phyloP scores from a whole-genome alignment of 2,888 invertebrate species.

The Homarus gammarus region DNA sequence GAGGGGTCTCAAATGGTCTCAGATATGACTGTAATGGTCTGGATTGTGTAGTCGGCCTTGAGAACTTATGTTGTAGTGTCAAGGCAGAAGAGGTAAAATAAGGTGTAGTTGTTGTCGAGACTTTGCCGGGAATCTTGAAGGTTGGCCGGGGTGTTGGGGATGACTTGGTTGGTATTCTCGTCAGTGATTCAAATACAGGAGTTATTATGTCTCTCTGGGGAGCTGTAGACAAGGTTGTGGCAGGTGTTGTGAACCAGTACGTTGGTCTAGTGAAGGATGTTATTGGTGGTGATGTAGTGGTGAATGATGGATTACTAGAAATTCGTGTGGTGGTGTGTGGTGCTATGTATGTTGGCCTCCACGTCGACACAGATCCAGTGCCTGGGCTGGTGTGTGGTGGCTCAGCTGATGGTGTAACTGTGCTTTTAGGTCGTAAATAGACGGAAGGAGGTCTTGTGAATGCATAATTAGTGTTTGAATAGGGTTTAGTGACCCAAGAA shows the following conservation, averaged over 20 bases:
- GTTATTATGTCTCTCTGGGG: too few species aligned
- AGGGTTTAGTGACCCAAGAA: not conserved
- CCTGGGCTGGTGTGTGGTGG: not conserved
- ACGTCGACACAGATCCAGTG: not conserved
- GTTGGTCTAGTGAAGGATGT: too few species aligned
- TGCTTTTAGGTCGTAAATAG: not conserved
- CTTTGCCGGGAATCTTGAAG: not conserved
- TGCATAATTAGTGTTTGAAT: not conserved
- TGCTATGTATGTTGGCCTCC: constrained; percentile 18
- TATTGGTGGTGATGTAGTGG: not conserved
- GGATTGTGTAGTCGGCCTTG: too few species aligned
- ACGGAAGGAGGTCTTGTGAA: too few species aligned
- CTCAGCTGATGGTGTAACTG: not conserved
- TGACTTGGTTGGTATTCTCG: not conserved
- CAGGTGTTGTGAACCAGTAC: not conserved
- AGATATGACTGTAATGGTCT: not conserved
- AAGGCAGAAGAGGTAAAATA: constrained; percentile 2
- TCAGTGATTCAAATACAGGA: not conserved
- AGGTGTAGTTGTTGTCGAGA: not conserved
- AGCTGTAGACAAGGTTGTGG: not conserved
- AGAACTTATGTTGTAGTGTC: not conserved
- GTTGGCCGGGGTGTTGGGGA: not conserved
- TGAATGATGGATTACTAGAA: not conserved
- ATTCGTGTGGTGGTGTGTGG: too few species aligned
- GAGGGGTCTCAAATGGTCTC: not conserved